Percentiles rank a stretch among this genome's conserved stretches.
Conservation (phyloP, 2,113 vertebrate species). For the Aphyosemion australe region DNA sequence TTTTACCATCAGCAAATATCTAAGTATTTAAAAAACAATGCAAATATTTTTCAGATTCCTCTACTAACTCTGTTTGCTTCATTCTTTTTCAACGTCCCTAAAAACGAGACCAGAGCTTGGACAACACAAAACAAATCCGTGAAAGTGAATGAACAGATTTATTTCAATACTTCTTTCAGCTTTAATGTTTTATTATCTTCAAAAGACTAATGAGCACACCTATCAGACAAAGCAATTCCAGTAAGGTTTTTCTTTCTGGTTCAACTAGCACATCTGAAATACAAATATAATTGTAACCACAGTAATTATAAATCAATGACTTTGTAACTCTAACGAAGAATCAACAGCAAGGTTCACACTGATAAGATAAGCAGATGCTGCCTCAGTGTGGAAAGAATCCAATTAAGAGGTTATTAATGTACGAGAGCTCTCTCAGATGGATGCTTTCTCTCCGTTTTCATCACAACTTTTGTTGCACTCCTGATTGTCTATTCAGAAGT, state of each 20-base stretch:
- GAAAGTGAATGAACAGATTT: too few species aligned
- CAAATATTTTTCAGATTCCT: too few species aligned
- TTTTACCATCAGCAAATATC: too few species aligned
- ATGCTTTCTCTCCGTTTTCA: slow-evolving; percentile 35
- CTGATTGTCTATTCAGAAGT: slow-evolving; percentile 63
- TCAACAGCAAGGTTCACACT: slow-evolving; percentile 18
- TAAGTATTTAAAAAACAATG: too few species aligned
- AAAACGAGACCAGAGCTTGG: too few species aligned
- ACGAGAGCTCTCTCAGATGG: slow-evolving; percentile 32
- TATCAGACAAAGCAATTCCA: too few species aligned
- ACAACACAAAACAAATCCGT: too few species aligned
- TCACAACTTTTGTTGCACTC: slow-evolving; percentile 48
- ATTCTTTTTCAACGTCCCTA: too few species aligned
- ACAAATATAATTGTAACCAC: slow-evolving; percentile 25
- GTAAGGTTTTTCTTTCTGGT: neutral
- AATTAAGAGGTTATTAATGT: slow-evolving; percentile 45
- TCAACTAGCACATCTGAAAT: neutral
- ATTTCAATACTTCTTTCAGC: too few species aligned
- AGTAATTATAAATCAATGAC: slow-evolving; percentile 38
- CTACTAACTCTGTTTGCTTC: too few species aligned
- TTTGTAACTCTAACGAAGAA: slow-evolving; percentile 48
- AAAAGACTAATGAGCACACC: too few species aligned
- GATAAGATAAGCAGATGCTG: slow-evolving; percentile 41
- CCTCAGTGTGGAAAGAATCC: slow-evolving; percentile 29
- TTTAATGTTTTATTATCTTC: too few species aligned